phyloP scores from a whole-genome alignment of 2,797 vertebrate species.

The Rhinoraja longicauda region DNA sequence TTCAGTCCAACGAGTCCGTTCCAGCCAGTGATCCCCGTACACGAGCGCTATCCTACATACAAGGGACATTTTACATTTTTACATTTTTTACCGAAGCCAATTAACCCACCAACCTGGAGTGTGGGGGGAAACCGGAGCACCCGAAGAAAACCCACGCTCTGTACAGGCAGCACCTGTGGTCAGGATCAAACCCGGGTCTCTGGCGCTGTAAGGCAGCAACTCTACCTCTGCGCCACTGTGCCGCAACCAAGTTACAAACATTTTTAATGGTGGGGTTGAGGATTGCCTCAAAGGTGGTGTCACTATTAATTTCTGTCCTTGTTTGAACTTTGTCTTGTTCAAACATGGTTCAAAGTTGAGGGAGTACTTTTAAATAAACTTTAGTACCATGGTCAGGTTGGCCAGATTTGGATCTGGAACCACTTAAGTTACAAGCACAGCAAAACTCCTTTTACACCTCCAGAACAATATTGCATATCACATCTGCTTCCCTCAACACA shows the following conservation, averaged over 20 bases:
- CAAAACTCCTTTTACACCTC: neutral
- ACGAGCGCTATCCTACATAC: too few species aligned
- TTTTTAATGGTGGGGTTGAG: neutral
- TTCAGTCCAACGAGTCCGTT: too few species aligned
- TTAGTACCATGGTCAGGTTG: neutral
- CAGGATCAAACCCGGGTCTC: too few species aligned
- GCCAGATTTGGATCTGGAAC: neutral
- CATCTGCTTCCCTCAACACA: neutral
- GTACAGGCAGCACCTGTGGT: too few species aligned
- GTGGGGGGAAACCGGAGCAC: too few species aligned
- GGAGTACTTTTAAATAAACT: neutral
- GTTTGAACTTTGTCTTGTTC: neutral
- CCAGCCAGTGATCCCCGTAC: too few species aligned
- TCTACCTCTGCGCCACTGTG: too few species aligned
- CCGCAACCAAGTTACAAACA: neutral
- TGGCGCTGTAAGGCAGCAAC: too few species aligned
- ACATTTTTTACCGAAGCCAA: too few species aligned
- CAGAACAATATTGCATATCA: neutral
- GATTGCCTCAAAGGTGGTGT: neutral
- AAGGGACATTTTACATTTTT: too few species aligned
- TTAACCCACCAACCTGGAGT: too few species aligned
- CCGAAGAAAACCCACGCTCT: too few species aligned
- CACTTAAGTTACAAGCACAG: neutral
- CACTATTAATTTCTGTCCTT: neutral
- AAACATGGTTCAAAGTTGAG: neutral